Evolutionary conservation across 2,888 invertebrate genomes (phyloP).

Genomic region (Nephrotoma flavescens): DNA sequence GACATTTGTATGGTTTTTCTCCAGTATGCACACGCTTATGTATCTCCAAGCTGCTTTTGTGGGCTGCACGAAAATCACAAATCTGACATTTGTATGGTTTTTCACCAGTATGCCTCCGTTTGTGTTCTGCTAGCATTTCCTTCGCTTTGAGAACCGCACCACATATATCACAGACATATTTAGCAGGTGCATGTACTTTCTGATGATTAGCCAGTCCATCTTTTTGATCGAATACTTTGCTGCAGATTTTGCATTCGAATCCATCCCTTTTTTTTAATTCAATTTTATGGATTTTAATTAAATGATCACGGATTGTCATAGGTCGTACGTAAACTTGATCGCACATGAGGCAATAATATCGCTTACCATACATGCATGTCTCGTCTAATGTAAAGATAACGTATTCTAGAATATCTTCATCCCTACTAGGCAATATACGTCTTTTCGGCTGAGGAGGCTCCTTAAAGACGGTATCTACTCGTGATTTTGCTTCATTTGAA

Average conservation of each 20-base stretch:
- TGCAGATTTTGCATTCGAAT: not conserved
- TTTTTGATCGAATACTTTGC: not conserved
- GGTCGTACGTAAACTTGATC: not conserved
- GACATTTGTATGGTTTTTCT: not conserved
- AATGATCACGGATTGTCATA: not conserved
- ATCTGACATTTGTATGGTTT: not conserved
- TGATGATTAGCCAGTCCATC: not conserved
- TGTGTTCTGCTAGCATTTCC: not conserved
- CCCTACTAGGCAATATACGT: not conserved
- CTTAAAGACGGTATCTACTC: not conserved
- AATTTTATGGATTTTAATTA: not conserved
- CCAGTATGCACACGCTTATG: not conserved
- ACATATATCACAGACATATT: not conserved
- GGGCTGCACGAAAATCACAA: not conserved
- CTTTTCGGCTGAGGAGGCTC: not conserved
- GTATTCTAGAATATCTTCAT: not conserved
- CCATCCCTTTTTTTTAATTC: not conserved
- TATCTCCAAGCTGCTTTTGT: not conserved
- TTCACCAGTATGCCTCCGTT: not conserved
- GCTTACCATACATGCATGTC: not conserved
- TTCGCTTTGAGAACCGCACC: not conserved
- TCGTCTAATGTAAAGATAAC: not conserved
- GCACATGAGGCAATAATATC: not conserved
- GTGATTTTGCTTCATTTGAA: not conserved
- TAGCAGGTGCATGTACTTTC: not conserved